Conservation (phyloP, 2,797 vertebrate genomes). For the Acipenser transmontanus region DNA sequence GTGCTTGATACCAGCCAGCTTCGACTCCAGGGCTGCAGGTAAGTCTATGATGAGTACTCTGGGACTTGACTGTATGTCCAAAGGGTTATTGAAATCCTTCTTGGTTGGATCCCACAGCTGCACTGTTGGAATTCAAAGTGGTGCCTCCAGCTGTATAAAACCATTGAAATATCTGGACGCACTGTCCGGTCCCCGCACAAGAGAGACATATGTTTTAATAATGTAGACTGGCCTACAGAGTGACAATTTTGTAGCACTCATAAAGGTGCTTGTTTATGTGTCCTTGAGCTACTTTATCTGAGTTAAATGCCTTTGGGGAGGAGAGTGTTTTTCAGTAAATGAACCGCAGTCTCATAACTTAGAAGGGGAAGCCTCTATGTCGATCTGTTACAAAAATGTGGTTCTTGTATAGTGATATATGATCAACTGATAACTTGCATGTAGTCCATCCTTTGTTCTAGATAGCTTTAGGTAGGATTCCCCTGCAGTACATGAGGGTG, state of each 20-base stretch:
- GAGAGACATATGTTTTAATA: background rate
- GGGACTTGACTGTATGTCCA: background rate
- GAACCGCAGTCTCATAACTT: too few species aligned
- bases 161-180: background rate
- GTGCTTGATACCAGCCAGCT: background rate
- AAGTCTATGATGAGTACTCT: background rate
- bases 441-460: too few species aligned
- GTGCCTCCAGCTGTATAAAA: background rate
- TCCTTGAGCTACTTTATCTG: background rate
- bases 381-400: too few species aligned
- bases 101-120: background rate
- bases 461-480: too few species aligned
- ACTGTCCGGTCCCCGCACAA: background rate
- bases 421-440: too few species aligned
- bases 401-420: too few species aligned
- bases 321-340: too few species aligned
- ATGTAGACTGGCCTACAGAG: background rate
- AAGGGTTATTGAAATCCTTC: background rate
- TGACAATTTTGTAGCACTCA: background rate
- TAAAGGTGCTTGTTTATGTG: background rate
- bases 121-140: constrained; percentile 3
- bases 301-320: too few species aligned
- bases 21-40: background rate
- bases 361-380: too few species aligned
- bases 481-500: too few species aligned